Conservation (phyloP, 2,113 vertebrate species). For the Donacobius atricapilla region DNA sequence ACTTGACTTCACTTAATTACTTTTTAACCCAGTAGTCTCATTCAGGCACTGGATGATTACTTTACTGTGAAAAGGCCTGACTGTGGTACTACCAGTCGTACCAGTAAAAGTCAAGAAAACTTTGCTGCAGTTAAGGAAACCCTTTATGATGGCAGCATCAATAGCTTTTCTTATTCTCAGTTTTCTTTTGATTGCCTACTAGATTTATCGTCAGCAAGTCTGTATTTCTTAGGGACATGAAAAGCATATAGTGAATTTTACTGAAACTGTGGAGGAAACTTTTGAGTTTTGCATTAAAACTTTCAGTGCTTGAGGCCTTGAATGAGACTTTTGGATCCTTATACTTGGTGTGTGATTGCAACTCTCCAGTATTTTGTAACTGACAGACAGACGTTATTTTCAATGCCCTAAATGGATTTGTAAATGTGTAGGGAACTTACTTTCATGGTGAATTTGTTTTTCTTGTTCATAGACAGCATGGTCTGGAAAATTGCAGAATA, state of each 20-base stretch:
- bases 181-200: not conserved
- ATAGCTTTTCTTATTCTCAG: not conserved
- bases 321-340: not conserved
- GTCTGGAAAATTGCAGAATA: not conserved
- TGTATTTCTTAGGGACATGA: not conserved
- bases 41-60: not conserved
- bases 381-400: not conserved
- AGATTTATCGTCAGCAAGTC: not conserved
- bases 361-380: not conserved
- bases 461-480: not conserved
- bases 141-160: not conserved
- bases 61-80: not conserved
- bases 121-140: not conserved
- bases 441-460: conserved; percentile 33
- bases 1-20: not conserved
- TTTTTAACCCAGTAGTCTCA: not conserved
- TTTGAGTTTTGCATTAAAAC: not conserved
- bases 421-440: not conserved
- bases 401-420: not conserved
- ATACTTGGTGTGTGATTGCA: not conserved
- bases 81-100: not conserved
- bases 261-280: not conserved
- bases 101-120: not conserved
- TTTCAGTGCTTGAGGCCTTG: not conserved
- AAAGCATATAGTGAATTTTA: not conserved